These are phyloP conservation scores for Trissoscelio sp. DNA, from an alignment of 2,888 invertebrate species.

Conservation along the genomic window DNA sequence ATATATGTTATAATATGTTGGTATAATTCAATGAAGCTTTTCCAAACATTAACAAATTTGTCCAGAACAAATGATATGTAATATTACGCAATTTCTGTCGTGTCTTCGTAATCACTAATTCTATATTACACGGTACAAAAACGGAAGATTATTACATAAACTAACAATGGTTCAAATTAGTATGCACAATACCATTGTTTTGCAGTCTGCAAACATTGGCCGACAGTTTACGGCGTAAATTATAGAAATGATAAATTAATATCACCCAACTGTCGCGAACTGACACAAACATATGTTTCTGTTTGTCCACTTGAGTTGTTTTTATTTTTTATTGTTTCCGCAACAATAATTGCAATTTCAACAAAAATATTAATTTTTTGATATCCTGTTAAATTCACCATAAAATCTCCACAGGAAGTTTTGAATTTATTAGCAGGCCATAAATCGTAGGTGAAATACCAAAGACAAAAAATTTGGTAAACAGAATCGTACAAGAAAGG, in stretches of 20 bases:
- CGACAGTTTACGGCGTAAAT: background rate
- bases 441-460: too few relatives aligned
- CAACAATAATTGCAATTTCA: background rate
- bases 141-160: background rate
- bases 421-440: too few relatives aligned
- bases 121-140: background rate
- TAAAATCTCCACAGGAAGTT: too few relatives aligned
- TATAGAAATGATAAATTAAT: conserved; percentile 12
- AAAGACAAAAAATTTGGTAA: too few relatives aligned
- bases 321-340: background rate
- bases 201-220: background rate
- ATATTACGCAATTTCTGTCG: background rate
- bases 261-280: background rate
- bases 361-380: too few relatives aligned
- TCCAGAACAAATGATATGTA: background rate
- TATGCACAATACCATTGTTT: background rate
- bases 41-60: too few relatives aligned
- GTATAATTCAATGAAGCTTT: too few relatives aligned
- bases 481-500: too few relatives aligned
- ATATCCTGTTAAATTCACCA: too few relatives aligned
- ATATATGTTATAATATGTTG: too few relatives aligned
- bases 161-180: conserved; percentile 4
- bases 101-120: background rate
- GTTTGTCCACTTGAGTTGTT: background rate
- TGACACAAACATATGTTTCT: background rate